A percentile compares a stretch with the other conserved stretches of the same genome.
Evolutionary conservation across 1,140 invertebrate species (phyloP).

Genomic region (Idris sp.): DNA sequence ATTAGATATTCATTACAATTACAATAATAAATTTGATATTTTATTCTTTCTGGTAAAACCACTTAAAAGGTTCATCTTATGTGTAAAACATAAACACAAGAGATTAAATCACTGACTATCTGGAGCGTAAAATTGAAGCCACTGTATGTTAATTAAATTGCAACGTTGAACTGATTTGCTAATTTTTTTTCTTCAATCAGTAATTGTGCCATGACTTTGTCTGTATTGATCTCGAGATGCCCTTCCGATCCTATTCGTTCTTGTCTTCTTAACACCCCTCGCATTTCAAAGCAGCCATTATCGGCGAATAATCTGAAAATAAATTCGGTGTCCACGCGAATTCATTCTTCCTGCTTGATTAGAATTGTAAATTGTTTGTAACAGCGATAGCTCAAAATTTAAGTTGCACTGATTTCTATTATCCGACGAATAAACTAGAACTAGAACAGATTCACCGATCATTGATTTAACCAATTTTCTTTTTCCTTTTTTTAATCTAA

Average conservation of each 20-base stretch:
- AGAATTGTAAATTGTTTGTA: conserved; percentile 50
- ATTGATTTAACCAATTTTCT: background rate
- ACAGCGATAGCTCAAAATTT: conserved; percentile 33
- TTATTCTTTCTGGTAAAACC: too few species aligned
- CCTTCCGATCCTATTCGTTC: conserved; percentile 27
- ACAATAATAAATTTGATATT: too few species aligned
- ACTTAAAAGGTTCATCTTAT: background rate
- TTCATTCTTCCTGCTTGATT: conserved; percentile 43
- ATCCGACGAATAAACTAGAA: background rate
- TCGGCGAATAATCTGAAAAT: conserved; percentile 45
- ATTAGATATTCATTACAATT: too few species aligned
- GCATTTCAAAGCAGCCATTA: conserved; percentile 43
- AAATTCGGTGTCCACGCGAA: conserved; percentile 46
- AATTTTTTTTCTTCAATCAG: conserved; percentile 46
- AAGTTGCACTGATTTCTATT: conserved; percentile 23
- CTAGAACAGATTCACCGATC: background rate
- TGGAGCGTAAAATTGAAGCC: conserved; percentile 45
- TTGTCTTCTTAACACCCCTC: conserved; percentile 39
- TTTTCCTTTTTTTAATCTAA: too few species aligned
- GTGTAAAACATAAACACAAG: conserved; percentile 4
- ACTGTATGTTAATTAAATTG: conserved; percentile 52
- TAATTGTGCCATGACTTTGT: conserved; percentile 40
- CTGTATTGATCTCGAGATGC: conserved; percentile 45
- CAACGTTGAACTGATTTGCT: conserved; percentile 39
- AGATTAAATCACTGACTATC: conserved; percentile 31